phyloP scores from a whole-genome alignment of 2,888 invertebrate genomes.

The Aproaerema taeniolella region DNA sequence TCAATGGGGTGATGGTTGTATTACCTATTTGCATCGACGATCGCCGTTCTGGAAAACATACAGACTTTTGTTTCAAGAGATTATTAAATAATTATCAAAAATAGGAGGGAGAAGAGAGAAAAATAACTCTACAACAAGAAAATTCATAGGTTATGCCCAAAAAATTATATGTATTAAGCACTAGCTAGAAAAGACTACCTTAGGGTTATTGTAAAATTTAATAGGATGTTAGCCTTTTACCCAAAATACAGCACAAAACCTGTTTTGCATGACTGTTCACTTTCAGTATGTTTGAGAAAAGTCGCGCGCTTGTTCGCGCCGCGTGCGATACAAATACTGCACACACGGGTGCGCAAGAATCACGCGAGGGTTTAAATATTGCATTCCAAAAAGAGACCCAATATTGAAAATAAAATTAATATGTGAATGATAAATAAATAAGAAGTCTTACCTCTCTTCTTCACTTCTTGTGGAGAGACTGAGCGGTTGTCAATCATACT shows the following conservation, averaged over 20 bases:
- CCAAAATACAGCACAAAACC: too few species aligned
- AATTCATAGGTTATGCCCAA: too few species aligned
- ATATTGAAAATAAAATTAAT: background rate
- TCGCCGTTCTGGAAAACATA: slow-evolving; percentile 53
- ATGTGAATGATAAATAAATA: too few species aligned
- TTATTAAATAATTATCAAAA: slow-evolving; percentile 8
- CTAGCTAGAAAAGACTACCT: too few species aligned
- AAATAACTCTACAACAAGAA: background rate
- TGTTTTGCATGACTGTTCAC: background rate
- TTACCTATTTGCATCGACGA: slow-evolving; percentile 82
- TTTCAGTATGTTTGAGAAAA: too few species aligned
- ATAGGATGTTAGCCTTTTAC: too few species aligned
- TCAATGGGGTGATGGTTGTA: slow-evolving; percentile 78
- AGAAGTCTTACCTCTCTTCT: slow-evolving; percentile 63
- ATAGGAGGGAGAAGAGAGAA: background rate
- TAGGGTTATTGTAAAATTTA: too few species aligned
- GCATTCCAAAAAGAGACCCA: background rate
- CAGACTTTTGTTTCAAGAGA: too few species aligned
- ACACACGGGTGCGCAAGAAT: too few species aligned
- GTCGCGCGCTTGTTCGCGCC: background rate
- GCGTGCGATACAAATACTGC: too few species aligned
- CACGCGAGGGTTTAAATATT: too few species aligned
- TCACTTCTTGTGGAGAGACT: slow-evolving; percentile 73
- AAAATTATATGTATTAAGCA: too few species aligned
- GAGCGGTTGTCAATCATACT: slow-evolving; percentile 81